Percentiles rank a stretch among this genome's conserved stretches.
Conservation (phyloP, 1,140 invertebrate genomes). For the Charaxes varanes region DNA sequence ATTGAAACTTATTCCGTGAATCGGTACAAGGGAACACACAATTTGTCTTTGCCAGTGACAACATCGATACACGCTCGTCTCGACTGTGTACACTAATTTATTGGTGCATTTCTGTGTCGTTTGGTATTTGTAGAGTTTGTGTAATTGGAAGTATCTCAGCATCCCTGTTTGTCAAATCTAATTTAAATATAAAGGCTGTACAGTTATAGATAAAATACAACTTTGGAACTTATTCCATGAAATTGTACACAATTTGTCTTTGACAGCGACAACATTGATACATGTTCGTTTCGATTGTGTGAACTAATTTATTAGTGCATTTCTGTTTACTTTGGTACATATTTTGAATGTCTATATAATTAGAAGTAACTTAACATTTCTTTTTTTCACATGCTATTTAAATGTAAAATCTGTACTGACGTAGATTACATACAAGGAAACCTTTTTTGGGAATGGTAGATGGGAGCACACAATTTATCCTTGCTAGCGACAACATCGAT, state of each 20-base stretch:
- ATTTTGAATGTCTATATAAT: too few species aligned
- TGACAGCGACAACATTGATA: neutral
- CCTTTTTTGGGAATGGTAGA: too few species aligned
- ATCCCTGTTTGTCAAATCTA: too few species aligned
- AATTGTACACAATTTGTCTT: neutral
- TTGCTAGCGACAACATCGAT: neutral
- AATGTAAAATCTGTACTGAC: too few species aligned
- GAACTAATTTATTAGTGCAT: neutral
- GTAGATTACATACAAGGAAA: too few species aligned
- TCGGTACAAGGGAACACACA: neutral
- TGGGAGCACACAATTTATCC: neutral
- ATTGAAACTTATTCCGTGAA: too few species aligned
- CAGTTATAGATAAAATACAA: too few species aligned
- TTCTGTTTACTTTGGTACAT: slow-evolving; percentile 9
- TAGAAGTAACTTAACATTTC: too few species aligned
- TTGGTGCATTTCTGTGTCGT: slow-evolving; percentile 4
- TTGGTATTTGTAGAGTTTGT: slow-evolving; percentile 12
- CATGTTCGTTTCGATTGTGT: neutral
- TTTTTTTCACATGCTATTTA: too few species aligned
- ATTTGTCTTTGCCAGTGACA: neutral
- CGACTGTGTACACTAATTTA: slow-evolving; percentile 1
- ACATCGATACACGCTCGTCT: slow-evolving; percentile 1
- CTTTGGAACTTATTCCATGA: too few species aligned
- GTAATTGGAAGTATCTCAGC: too few species aligned
- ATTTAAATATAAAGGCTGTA: too few species aligned